phyloP scores from a whole-genome alignment of 2,113 vertebrate genomes.

The Phyllostomus discolor region DNA sequence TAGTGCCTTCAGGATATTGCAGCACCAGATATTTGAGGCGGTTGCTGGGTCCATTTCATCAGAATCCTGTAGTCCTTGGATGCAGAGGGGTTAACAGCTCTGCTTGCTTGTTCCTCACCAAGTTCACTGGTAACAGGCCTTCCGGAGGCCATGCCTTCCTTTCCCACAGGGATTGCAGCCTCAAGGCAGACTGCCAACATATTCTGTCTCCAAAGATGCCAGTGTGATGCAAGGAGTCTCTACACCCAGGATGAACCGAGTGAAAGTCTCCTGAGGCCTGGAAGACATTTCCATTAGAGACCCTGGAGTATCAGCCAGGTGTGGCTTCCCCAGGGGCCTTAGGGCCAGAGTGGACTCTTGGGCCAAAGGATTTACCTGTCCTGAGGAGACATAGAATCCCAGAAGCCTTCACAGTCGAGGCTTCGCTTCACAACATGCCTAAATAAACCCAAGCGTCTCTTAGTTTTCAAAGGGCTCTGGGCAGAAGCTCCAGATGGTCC shows the following conservation, averaged over 20 bases:
- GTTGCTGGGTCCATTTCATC: not conserved
- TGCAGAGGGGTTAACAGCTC: not conserved
- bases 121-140: not conserved
- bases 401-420: not conserved
- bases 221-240: not conserved
- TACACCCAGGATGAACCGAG: not conserved
- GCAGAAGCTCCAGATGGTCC: not conserved
- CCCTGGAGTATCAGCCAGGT: accelerated
- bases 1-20: not conserved
- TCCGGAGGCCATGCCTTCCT: not conserved
- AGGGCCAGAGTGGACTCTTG: not conserved
- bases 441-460: not conserved
- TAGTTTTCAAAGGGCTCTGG: not conserved
- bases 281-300: not conserved
- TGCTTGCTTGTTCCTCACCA: not conserved
- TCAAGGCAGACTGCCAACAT: not conserved
- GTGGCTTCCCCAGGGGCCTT: not conserved
- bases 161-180: not conserved
- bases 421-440: not conserved
- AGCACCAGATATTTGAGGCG: not conserved
- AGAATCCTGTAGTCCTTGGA: not conserved
- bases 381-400: not conserved
- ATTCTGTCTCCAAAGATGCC: constrained; percentile 1
- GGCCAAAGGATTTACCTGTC: not conserved
- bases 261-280: not conserved